Evolutionary conservation across 1,140 invertebrate genomes (phyloP), one percentile per base, ranked within the genome.

Genomic region (Armadillidium nasatum): DNA sequence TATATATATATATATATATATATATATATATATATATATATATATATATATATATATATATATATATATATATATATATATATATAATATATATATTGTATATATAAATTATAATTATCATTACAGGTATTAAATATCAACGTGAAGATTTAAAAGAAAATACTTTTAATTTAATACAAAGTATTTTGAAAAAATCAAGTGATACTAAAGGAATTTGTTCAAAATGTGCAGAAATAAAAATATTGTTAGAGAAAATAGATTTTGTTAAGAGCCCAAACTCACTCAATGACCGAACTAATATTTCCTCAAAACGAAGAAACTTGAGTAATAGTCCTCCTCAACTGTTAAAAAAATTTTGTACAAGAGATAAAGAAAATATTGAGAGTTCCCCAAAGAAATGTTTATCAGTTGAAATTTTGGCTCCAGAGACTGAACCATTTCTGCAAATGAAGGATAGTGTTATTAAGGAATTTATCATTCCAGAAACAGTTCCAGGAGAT

Each of bases 81-180:
- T 33, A 33, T 33, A 33, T 33, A 33, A 33, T 33, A 33, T 33
- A 33, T 33, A 33, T 33, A 33, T 33, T 3, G 6, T 33, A 33
- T 33, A 60, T 60, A 60, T 60, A 13, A n/a, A n/a, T n/a, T 60
- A 15, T 60, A 60, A 3, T 2, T 60, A 15, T 60, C n/a, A 60
- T 60, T 60, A 19, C 50, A 60, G 50, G 50, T 15, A 60, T 60
- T 13, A 60, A 60, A 60, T 60, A 60, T 60, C 11, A 60, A 60
- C 11, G 19, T 15, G 50, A 60, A 19, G 50, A 15, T 13, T 60
- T 60, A 60, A n/a, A n/a, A n/a, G 50, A 60, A 7, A 19, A 60
- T 19, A 15, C 19, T 3, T 13, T 60, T 13, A 13, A 60, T 13
- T 15, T 19, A 15, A 60, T 60, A 13, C 1, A 7, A 15, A 19